phyloP scores from a whole-genome alignment of 2,113 vertebrate species.

The Formicarius rufipectus region DNA sequence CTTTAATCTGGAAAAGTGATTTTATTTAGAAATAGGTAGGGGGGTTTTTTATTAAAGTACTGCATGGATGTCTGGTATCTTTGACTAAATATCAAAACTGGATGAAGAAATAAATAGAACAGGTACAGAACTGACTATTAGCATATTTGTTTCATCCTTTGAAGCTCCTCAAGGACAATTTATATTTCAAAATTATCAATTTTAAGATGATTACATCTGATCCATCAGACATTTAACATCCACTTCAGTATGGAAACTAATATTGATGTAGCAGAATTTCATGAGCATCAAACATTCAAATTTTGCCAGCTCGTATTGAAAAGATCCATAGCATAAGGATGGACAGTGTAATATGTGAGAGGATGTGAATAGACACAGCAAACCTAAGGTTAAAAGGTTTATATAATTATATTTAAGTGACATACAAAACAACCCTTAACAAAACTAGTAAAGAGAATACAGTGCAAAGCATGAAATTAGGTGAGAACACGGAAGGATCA shows the following conservation, averaged over 20 bases:
- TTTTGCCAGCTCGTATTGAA: neutral
- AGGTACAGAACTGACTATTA: neutral
- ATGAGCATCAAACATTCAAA: neutral
- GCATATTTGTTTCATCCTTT: neutral
- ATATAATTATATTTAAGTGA: neutral
- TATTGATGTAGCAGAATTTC: neutral
- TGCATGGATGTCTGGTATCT: neutral
- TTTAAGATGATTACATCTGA: neutral
- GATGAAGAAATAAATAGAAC: neutral
- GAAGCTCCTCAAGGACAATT: neutral
- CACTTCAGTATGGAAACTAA: neutral
- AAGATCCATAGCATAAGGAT: neutral
- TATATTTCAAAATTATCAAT: neutral
- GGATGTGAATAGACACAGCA: fast-evolving
- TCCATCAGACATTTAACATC: neutral
- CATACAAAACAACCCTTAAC: neutral
- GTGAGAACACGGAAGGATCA: neutral
- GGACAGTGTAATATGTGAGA: neutral
- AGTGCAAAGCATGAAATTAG: neutral
- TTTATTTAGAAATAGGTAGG: neutral
- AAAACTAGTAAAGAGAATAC: neutral
- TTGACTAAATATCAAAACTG: neutral
- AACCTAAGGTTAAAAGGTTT: neutral
- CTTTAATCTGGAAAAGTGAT: neutral
- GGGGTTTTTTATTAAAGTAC: fast-evolving